Evolutionary conservation across 2,888 invertebrate species (phyloP), one percentile per base, ranked within the genome.

Genomic region (Lacanobia wlatinum): DNA sequence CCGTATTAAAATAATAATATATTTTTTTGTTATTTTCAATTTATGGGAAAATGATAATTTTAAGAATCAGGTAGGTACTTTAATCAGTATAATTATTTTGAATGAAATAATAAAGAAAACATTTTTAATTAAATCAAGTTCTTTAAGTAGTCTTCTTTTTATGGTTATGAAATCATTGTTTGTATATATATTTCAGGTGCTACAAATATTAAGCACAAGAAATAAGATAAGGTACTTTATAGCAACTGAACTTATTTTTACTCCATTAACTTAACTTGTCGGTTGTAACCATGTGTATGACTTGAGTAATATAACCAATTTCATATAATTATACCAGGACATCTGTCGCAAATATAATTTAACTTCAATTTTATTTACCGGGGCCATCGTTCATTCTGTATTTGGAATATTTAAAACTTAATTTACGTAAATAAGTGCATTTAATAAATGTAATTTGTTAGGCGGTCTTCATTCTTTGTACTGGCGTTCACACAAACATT

Each of bases 1-100:
- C 78, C 76, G 69, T 21, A 77, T 83, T 84, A 82, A 72, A 67
- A 81, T 83, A 62, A 75, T 71, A 58, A 58, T 70, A 58, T 70
- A 16, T 40, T 40, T 68, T 72, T 63, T 72, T 38, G 69, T 2
- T 48, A 38, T 12, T 34, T 43, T 40, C 46, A 16, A 8, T 61
- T n/a, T n/a, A 46, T 40, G 18, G 18, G 34, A 16, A 9, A 14
- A 34, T 14, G 7, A 16, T 53, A 34, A 0, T 46, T 21, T 73
- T 56, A 1, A 60, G n/a, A 58, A 58, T 46, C 16, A 40, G 23
- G 8, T 46, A 46, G 2, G 0, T 4, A 14, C 12, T 16, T 14
- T 16, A 16, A 16, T 5, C 14, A 46, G 3, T 14, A 46, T 14
- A 28, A 28, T 46, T 2, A 16, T 18, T 28, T 55, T 28, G 14